These are phyloP conservation scores for Alauda arvensis DNA, from an alignment of 2,797 vertebrate species.

Conservation along the genomic window DNA sequence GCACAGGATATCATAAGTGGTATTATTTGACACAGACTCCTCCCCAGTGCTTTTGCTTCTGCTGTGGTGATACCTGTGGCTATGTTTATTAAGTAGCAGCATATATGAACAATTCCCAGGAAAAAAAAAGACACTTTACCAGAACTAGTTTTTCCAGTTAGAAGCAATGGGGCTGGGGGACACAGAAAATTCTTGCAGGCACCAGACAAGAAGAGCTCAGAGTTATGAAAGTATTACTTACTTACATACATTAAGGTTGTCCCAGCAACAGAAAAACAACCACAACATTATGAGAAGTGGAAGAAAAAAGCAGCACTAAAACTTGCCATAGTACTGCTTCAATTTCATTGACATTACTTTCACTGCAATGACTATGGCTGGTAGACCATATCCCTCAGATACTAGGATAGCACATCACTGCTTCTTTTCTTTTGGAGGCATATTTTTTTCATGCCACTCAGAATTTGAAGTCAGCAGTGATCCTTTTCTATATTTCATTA, in stretches of 20 bases:
- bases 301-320: not conserved
- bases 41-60: not conserved
- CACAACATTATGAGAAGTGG: not conserved
- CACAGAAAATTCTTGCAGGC: not conserved
- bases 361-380: not conserved
- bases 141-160: not conserved
- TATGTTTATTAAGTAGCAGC: not conserved
- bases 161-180: not conserved
- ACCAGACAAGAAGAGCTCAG: not conserved
- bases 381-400: not conserved
- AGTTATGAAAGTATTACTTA: not conserved
- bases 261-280: not conserved
- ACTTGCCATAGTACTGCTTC: not conserved
- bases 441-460: not conserved
- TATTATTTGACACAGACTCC: not conserved
- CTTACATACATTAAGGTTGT: not conserved
- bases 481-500: not conserved
- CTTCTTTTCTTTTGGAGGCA: not conserved
- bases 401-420: not conserved
- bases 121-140: not conserved
- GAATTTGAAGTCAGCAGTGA: not conserved
- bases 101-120: not conserved
- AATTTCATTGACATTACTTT: not conserved
- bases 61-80: not conserved
- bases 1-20: accelerated